A percentile compares a stretch with the other conserved stretches of the same genome.
Evolutionary conservation across 2,797 vertebrate species (phyloP).

Genomic region (Enteromius thamalakanensis): DNA sequence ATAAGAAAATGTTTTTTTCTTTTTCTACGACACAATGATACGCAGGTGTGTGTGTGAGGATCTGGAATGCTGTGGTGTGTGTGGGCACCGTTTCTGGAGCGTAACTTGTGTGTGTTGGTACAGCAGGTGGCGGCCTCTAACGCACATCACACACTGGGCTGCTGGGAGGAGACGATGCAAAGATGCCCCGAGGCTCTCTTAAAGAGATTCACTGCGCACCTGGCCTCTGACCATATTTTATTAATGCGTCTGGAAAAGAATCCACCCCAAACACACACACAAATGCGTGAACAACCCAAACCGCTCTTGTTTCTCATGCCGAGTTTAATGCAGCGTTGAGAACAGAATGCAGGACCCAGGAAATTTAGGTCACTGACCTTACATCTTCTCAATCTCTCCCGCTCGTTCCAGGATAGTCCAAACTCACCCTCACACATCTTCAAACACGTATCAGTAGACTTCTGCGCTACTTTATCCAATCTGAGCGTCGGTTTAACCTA

Average conservation of each 20-base stretch:
- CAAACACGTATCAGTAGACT: background rate
- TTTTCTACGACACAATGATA: background rate
- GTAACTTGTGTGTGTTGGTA: constrained; percentile 42
- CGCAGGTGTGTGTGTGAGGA: constrained; percentile 14
- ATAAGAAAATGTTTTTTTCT: constrained; percentile 5
- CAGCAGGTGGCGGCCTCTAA: constrained; percentile 52
- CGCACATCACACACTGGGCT: constrained; percentile 47
- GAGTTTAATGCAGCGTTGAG: constrained; percentile 39
- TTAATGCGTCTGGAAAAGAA: constrained; percentile 63
- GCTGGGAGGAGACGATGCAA: constrained; percentile 54
- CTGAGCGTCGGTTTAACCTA: constrained; percentile 22
- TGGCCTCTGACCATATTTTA: constrained; percentile 65
- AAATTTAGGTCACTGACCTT: constrained; percentile 59
- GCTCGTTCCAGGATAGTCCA: background rate
- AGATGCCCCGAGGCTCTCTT: constrained; percentile 63
- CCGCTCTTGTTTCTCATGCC: constrained; percentile 36
- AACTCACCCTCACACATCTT: background rate
- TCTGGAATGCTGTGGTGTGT: constrained; percentile 32
- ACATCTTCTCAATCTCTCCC: background rate
- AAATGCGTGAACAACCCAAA: constrained; percentile 28
- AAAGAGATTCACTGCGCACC: constrained; percentile 64
- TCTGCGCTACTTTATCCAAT: constrained; percentile 7
- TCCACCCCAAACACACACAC: constrained; percentile 51
- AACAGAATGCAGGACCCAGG: constrained; percentile 34
- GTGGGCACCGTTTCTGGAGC: constrained; percentile 41